Evolutionary conservation across 1,140 invertebrate genomes (phyloP), one percentile per base, ranked within the genome.

Genomic region (Epicauta chinensis): DNA sequence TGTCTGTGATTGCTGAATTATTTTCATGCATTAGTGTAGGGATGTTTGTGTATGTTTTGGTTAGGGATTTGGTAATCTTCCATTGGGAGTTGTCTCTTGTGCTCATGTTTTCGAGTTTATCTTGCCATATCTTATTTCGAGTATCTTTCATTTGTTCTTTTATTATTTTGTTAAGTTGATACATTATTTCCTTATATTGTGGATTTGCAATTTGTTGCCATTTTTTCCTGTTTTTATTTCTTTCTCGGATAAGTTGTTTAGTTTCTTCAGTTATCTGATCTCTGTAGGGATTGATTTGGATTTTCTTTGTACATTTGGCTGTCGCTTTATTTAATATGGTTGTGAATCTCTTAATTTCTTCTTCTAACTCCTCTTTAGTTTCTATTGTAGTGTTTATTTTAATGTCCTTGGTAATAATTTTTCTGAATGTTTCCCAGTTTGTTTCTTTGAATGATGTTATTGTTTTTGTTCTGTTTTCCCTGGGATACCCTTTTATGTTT

Each of bases 341-440:
- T 36, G 35, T 53, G 4, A 48, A 15, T n/a, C 11, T 29, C 2
- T 35, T 12, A 2, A 37, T 10, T 47, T 45, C 51, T 10, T 15
- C 12, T 17, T 53, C 51, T 13, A 53, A 9, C 6, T 48, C 2
- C 1, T 47, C 32, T 16, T 12, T 36, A 12, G 34, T 29, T n/a
- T 34, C 32, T n/a, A 53, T 53, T 1, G 16, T 37, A n/a, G 31
- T 1, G 16, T 37, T 53, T 5, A 53, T 36, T 14, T 11, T 12
- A 12, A 47, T 47, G 4, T 37, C 14, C 1, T 16, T 7, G 14
- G 49, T 31, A 15, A 53, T 13, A 4, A 14, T 34, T 53, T 53
- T 15, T 9, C 43, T 7, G 16, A 46, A 48, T 37, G 49, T 7
- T 1, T 36, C 13, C 51, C 51, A 53, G n/a, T 47, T 47, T 37